Evolutionary conservation across 1,140 invertebrate species (phyloP), one percentile per base, ranked within the genome.

Genomic region (Ceratosolen solmsi): DNA sequence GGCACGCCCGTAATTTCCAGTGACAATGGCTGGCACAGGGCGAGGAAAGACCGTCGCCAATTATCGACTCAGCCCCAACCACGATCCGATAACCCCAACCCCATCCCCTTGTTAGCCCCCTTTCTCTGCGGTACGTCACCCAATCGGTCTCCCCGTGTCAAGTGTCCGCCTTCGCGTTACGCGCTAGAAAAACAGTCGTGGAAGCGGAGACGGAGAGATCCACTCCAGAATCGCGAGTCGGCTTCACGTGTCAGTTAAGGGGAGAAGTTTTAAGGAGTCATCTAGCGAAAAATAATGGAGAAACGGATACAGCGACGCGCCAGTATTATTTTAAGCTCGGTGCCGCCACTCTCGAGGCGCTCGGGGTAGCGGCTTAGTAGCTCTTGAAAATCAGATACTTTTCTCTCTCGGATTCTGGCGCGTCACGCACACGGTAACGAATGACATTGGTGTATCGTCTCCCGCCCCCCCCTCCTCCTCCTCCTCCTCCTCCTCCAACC

Each of bases 221-320:
- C 68, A 79, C 78, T 71, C 78, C 68, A 71, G 65, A 71, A 36
- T 15, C 78, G n/a, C 22, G 74, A 71, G 20, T 46, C 38, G 68
- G 5, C 70, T 38, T 49, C 58, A 63, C 78, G 78, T 49, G 78
- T 72, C 54, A 80, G 78, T 72, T 56, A 25, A 80, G 86, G 2
- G 86, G 84, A 84, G 86, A 86, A 87, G 87, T 90, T 90, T 90
- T 85, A 91, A 89, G 85, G 88, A 91, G 89, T 91, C 89, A 90
- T 91, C 88, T 89, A 87, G 86, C 54, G 15, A 27, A 49, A 56
- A 73, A 73, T 73, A 56, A 73, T 11, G 82, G 83, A 82, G 82
- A 85, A 84, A 82, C 80, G 80, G 85, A 83, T 56, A 81, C 82
- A 58, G 75, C 84, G 74, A 27, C 30, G 2, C 41, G 33, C 65